phyloP scores from a whole-genome alignment of 1,140 invertebrate species.

The Mactra quadrangularis region DNA sequence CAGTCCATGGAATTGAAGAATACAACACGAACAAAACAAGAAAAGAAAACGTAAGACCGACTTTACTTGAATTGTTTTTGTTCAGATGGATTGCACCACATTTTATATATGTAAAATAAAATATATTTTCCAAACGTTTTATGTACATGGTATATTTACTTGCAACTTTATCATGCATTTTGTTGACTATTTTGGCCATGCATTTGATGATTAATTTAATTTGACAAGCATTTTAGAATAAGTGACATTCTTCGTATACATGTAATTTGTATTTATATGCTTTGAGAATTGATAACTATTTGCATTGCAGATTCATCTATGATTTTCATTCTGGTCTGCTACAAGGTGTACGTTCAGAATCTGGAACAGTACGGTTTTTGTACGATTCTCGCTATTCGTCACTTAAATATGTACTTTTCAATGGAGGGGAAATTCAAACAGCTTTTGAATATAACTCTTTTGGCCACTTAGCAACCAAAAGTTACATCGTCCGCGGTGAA shows the following conservation, averaged over 20 bases:
- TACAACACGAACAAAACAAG: not conserved
- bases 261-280: no score
- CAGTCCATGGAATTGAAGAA: conserved; percentile 6
- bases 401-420: not conserved
- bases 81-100: no score
- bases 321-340: not conserved
- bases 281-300: no score
- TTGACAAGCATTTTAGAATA: no score
- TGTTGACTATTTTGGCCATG: no score
- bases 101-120: no score
- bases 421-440: not conserved
- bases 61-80: no score
- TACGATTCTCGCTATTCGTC: not conserved
- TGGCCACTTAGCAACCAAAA: not conserved
- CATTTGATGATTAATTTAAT: no score
- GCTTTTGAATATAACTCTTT: conserved; percentile 6
- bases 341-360: not conserved
- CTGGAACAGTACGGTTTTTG: not conserved
- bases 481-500: not conserved
- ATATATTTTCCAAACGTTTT: no score
- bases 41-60: conserved; percentile 11
- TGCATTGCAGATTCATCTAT: not conserved
- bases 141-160: no score
- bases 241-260: no score
- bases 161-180: no score